Evolutionary conservation across 2,113 vertebrate species (phyloP).

Genomic region (Hipposideros armiger): DNA sequence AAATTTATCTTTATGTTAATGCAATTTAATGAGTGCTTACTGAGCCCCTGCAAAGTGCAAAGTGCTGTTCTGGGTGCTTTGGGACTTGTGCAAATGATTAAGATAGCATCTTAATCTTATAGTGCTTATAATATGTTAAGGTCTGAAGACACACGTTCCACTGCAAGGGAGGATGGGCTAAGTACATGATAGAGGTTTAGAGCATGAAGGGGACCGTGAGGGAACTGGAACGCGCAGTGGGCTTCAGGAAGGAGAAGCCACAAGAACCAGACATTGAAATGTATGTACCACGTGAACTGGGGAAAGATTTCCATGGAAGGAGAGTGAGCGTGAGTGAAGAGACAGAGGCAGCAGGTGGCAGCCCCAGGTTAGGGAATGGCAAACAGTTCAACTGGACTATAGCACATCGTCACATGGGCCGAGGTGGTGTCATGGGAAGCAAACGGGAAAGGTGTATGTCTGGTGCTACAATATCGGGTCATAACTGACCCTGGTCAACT

Average conservation of each 20-base stretch:
- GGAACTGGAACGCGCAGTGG: not conserved
- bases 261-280: not conserved
- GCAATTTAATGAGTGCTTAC: not conserved
- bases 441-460: not conserved
- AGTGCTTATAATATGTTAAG: not conserved
- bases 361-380: not conserved
- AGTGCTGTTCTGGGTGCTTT: not conserved
- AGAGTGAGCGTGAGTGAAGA: not conserved
- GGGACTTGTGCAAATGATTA: not conserved
- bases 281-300: not conserved
- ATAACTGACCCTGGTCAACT: not conserved
- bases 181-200: not conserved
- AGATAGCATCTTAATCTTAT: not conserved
- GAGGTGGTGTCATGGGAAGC: fast-evolving
- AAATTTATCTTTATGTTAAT: slow-evolving; percentile 36
- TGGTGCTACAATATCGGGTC: not conserved
- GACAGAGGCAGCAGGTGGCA: not conserved
- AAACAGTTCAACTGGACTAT: fast-evolving
- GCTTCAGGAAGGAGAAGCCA: not conserved
- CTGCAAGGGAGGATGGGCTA: not conserved
- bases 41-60: not conserved
- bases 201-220: not conserved
- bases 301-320: not conserved
- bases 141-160: not conserved
- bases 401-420: no score